Percentiles rank a stretch among this genome's conserved stretches.
These are phyloP conservation scores for Coluber constrictor DNA, from an alignment of 2,797 vertebrate species.

Conservation along the genomic window DNA sequence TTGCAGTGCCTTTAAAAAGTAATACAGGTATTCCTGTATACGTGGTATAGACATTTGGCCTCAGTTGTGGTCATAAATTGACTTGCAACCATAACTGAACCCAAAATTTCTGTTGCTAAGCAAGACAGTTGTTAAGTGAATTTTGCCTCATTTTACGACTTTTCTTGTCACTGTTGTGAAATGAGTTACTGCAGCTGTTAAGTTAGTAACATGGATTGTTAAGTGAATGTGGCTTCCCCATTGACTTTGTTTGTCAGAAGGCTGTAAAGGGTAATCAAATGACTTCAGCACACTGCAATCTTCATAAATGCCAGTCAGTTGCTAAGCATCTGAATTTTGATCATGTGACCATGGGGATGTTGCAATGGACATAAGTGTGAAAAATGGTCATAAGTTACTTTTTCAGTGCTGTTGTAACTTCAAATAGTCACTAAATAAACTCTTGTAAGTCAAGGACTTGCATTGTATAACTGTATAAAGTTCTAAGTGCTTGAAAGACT, in stretches of 20 bases:
- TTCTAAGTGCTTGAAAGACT: not conserved
- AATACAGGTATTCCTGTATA: not conserved
- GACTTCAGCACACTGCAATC: not conserved
- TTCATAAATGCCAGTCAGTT: not conserved
- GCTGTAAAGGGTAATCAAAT: not conserved
- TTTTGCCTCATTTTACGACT: not conserved
- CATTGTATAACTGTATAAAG: too few relatives aligned
- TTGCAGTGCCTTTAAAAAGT: not conserved
- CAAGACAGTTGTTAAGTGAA: not conserved
- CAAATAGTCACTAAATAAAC: not conserved
- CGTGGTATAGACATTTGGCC: not conserved
- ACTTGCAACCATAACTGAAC: not conserved
- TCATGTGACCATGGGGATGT: not conserved
- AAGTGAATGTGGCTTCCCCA: not conserved
- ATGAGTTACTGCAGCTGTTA: not conserved
- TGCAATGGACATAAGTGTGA: not conserved
- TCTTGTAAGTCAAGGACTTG: not conserved
- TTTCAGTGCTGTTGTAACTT: not conserved
- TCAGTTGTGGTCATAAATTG: not conserved
- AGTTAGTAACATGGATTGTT: not conserved
- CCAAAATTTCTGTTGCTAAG: not conserved
- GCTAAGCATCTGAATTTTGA: not conserved
- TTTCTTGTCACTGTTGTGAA: not conserved
- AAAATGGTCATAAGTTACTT: not conserved
- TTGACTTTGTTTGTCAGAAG: not conserved